Evolutionary conservation across 2,888 invertebrate genomes (phyloP).

Genomic region (Clistopyga incitator): DNA sequence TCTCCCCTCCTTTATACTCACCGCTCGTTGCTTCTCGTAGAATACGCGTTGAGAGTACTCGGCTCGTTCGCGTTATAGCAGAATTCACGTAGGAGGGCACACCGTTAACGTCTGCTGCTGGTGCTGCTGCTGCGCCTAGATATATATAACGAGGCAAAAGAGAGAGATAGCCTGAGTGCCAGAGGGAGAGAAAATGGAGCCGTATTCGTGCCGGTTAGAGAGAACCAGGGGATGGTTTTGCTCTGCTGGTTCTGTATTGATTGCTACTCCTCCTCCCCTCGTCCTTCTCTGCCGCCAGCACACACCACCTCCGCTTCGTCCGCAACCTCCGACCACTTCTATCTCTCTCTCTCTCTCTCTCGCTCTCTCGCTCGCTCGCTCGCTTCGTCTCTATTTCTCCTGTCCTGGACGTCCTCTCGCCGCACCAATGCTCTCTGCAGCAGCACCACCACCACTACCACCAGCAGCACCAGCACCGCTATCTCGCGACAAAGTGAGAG

Average conservation of each 20-base stretch:
- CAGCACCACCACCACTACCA: no score
- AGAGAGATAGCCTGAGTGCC: not conserved
- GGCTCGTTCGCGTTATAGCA: constrained; percentile 40
- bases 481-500: constrained; percentile 36
- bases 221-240: constrained; percentile 79
- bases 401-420: constrained; percentile 47
- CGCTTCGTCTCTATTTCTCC: constrained; percentile 52
- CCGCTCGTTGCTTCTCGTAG: constrained; percentile 10
- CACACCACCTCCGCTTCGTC: constrained; percentile 67
- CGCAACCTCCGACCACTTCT: constrained; percentile 56
- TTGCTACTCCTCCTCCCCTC: constrained; percentile 79
- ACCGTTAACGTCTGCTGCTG: constrained; percentile 56
- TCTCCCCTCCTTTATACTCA: not conserved
- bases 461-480: constrained; percentile 65
- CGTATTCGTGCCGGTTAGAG: constrained; percentile 75
- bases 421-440: constrained; percentile 42
- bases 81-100: constrained; percentile 54
- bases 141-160: constrained; percentile 41
- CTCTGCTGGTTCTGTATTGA: constrained; percentile 83
- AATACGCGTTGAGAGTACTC: constrained; percentile 41
- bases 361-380: constrained; percentile 48
- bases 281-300: constrained; percentile 71
- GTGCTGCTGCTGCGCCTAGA: constrained; percentile 42
- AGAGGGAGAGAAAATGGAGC: constrained; percentile 33
- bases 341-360: constrained; percentile 40